Evolutionary conservation across 2,888 invertebrate genomes (phyloP), one percentile per base, ranked within the genome.

Genomic region (Furcula furcula): DNA sequence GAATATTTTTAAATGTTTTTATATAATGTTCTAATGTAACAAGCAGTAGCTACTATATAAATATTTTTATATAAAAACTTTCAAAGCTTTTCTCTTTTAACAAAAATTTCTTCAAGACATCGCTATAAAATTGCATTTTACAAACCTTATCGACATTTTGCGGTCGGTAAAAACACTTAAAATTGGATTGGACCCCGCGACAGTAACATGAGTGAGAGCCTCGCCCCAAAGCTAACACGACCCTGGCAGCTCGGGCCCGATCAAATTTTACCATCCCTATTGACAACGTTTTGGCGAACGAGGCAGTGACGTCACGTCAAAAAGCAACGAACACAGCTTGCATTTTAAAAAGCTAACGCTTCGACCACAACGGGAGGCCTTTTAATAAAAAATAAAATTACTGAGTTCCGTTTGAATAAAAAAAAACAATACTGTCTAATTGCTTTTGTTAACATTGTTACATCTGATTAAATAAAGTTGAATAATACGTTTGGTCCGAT

Each of bases 241-340:
- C 42, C 46, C 63, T 61, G 62, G 65, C 58, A 60, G 25, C 40
- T 55, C 57, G 49, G 35, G 55, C 56, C 56, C 66, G 69, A 79
- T 84, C 76, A 81, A 85, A 82, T 82, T 85, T 84, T 83, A 82
- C 82, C 75, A 76, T 67, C 63, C 59, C 65, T 58, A 76, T 80
- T 77, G 81, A 81, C 78, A 81, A 61, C 65, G 69, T 77, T 81
- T 83, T 81, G 77, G 80, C 81, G 60, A 65, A 51, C 61, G 49
- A 11, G 14, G n/a, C n/a, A n/a, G 26, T 9, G 26, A 54, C 60
- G 65, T 67, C 68, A 51, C 57, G 58, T 59, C 60, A 55, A 58
- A 52, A 54, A 55, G 46, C 48, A 53, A 62, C 68, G 65, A 68
- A 64, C 52, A 58, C 40, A 34, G 36, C 33, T 37, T 29, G 26